phyloP scores from a whole-genome alignment of 2,888 invertebrate genomes.

The Chrysolina oricalcia region DNA sequence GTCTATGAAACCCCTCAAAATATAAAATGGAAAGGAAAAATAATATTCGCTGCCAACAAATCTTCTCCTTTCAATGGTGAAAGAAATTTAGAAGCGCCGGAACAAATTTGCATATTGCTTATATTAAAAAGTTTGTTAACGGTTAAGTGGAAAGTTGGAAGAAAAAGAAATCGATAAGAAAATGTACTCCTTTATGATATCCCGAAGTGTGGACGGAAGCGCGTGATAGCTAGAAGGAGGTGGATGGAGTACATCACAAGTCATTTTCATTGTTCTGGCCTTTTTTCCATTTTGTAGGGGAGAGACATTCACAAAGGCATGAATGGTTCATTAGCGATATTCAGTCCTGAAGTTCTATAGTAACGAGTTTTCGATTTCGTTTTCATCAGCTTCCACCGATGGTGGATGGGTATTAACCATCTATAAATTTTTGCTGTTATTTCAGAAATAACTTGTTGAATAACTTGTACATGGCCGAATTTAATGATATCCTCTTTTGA shows the following conservation, averaged over 20 bases:
- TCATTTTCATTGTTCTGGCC: background rate
- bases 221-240: background rate
- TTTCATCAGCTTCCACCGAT: too few species aligned
- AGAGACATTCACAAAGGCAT: background rate
- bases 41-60: slow-evolving; percentile 24
- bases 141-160: slow-evolving; percentile 40
- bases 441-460: too few species aligned
- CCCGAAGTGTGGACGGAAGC: slow-evolving; percentile 28
- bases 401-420: too few species aligned
- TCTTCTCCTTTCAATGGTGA: slow-evolving; percentile 39
- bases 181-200: slow-evolving; percentile 19
- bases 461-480: too few species aligned
- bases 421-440: too few species aligned
- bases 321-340: background rate
- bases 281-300: background rate
- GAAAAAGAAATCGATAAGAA: slow-evolving; percentile 37
- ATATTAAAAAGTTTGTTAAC: slow-evolving; percentile 44
- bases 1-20: slow-evolving; percentile 4
- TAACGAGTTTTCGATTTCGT: too few species aligned
- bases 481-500: too few species aligned
- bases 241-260: slow-evolving; percentile 1
- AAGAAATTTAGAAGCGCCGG: slow-evolving; percentile 37
- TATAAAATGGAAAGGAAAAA: slow-evolving; percentile 13
- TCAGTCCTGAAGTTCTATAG: background rate
- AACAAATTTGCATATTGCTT: slow-evolving; percentile 48